These are phyloP conservation scores for Thecophora atra DNA, from an alignment of 2,888 invertebrate species.

Conservation along the genomic window DNA sequence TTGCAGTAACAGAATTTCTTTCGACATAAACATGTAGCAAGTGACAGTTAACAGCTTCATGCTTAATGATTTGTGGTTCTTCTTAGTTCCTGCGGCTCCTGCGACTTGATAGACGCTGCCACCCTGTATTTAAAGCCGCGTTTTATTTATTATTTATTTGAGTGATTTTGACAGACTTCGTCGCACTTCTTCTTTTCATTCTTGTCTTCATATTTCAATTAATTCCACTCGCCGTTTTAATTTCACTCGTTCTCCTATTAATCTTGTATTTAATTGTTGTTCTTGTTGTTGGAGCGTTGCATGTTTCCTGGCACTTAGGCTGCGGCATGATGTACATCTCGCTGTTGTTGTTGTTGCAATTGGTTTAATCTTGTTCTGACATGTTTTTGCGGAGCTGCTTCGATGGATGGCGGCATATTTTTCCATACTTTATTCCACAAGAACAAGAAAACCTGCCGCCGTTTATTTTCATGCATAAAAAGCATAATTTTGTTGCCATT, in stretches of 20 bases:
- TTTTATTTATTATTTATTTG: slow-evolving; percentile 1
- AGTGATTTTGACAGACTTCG: neutral
- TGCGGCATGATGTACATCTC: neutral
- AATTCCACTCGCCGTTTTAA: neutral
- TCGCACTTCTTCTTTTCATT: neutral
- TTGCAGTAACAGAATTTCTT: too few relatives aligned
- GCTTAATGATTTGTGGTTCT: neutral
- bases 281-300: slow-evolving; percentile 4
- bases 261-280: neutral
- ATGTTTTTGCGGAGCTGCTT: slow-evolving; percentile 11
- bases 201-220: neutral
- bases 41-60: neutral
- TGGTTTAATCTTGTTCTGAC: slow-evolving; percentile 17
- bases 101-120: slow-evolving; percentile 11
- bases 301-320: slow-evolving; percentile 7
- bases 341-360: slow-evolving; percentile 1
- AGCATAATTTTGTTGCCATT: slow-evolving; percentile 17
- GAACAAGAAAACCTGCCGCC: neutral
- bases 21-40: neutral
- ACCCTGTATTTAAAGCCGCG: neutral
- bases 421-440: slow-evolving; percentile 6
- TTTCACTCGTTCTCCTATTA: neutral
- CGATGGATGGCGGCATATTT: slow-evolving; percentile 17
- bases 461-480: neutral
- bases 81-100: neutral